A percentile compares a stretch with the other conserved stretches of the same genome.
These are phyloP conservation scores for Mesitornis unicolor DNA, from an alignment of 2,113 vertebrate genomes.

Conservation along the genomic window DNA sequence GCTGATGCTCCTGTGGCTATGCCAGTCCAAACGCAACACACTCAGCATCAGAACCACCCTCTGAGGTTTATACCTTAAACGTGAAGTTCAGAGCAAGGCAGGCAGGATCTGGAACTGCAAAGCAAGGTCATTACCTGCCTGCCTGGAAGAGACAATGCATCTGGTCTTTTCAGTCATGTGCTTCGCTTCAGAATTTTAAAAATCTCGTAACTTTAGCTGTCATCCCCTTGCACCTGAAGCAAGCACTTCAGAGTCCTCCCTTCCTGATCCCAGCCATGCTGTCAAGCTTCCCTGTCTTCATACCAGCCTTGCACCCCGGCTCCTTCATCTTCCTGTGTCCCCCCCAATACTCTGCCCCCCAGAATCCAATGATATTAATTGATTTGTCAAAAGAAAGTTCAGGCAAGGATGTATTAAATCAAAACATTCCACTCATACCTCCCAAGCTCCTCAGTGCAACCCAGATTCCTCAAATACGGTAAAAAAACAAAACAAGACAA, in stretches of 20 bases:
- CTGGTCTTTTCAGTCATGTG: background rate
- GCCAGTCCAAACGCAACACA: fast-evolving
- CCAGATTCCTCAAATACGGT: conserved; percentile 38
- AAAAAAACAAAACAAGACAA: conserved; percentile 36
- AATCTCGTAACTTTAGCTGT: background rate
- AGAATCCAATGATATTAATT: conserved; percentile 47
- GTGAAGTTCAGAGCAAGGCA: background rate
- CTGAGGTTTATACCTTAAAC: background rate
- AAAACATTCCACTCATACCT: conserved; percentile 71
- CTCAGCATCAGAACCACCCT: background rate
- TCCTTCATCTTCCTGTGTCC: background rate
- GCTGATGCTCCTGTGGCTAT: background rate
- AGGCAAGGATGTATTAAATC: conserved; percentile 51
- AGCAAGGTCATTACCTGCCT: background rate
- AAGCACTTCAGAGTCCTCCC: background rate
- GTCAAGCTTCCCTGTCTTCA: background rate
- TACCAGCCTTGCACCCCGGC: background rate
- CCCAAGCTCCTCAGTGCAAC: conserved; percentile 38
- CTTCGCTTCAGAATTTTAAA: background rate
- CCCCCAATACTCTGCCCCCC: background rate
- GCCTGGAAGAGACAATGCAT: background rate
- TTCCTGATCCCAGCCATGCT: background rate
- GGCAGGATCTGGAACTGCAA: background rate
- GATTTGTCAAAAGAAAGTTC: conserved; percentile 48
- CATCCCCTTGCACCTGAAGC: conserved; percentile 12